Percentiles rank a stretch among this genome's conserved stretches.
Conservation (phyloP, 2,797 vertebrate genomes). For the Darevskia mixta region DNA sequence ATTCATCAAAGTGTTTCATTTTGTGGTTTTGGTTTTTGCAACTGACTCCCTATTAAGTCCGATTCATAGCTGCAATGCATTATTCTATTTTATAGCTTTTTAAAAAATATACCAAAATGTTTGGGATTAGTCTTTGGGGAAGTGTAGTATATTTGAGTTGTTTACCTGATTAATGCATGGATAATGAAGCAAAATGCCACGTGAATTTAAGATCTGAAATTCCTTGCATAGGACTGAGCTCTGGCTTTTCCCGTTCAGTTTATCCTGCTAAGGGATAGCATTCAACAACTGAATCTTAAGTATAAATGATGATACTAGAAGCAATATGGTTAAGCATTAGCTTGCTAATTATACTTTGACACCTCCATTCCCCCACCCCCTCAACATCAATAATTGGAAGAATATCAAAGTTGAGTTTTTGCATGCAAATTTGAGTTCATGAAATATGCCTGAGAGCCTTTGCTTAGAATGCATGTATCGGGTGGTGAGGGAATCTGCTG, state of each 20-base stretch:
- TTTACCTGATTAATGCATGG: neutral
- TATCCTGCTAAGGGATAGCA: neutral
- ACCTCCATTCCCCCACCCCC: neutral
- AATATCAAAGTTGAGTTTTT: neutral
- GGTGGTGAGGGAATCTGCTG: neutral
- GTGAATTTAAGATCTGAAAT: neutral
- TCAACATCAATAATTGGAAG: neutral
- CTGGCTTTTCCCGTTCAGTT: neutral
- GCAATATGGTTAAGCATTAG: neutral
- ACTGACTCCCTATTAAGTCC: neutral
- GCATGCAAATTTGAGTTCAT: neutral
- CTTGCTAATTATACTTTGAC: neutral
- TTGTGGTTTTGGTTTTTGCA: no score
- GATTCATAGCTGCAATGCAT: neutral
- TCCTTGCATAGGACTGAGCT: neutral
- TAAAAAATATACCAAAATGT: neutral
- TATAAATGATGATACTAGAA: neutral
- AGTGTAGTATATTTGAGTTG: neutral
- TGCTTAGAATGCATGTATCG: neutral
- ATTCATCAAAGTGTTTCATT: no score
- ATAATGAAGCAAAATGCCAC: neutral
- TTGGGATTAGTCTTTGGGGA: neutral
- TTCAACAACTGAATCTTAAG: neutral
- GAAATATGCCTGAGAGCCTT: neutral
- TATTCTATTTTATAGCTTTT: no score